phyloP scores from a whole-genome alignment of 92 coral and sea anemone species.

The Hydrozoanthus gracilis region DNA sequence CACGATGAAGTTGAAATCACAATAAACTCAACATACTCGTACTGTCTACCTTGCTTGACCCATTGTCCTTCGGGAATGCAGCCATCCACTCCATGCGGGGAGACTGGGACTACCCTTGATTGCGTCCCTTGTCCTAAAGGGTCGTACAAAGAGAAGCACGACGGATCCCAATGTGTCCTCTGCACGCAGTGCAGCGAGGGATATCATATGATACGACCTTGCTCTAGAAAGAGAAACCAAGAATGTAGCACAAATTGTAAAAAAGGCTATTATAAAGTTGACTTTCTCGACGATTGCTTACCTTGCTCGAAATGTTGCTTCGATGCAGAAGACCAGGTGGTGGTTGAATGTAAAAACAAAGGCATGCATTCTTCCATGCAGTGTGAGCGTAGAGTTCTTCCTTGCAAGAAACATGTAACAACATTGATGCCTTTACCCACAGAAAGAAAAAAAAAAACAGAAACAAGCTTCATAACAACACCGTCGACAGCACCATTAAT shows the following conservation, averaged over 20 bases:
- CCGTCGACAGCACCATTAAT: background rate
- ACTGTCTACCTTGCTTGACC: background rate
- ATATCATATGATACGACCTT: background rate
- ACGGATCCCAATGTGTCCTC: conserved; percentile 3
- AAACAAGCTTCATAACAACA: background rate
- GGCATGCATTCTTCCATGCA: background rate
- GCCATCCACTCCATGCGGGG: conserved; percentile 20
- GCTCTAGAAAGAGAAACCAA: background rate
- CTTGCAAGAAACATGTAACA: no score
- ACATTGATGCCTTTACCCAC: no score
- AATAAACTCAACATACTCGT: no score
- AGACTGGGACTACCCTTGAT: background rate
- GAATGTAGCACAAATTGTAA: background rate
- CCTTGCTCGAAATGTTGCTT: conserved; percentile 21
- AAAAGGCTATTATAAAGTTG: background rate
- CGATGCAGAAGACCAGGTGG: background rate
- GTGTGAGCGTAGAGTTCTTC: no score
- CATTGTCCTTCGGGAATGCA: background rate
- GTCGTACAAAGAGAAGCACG: background rate
- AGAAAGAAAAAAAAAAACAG: no score
- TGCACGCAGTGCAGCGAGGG: conserved; percentile 18
- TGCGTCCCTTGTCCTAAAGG: background rate
- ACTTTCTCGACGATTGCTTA: background rate
- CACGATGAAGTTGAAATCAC: no score
- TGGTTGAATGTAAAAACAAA: background rate